phyloP scores from a whole-genome alignment of 1,140 invertebrate genomes.

The Melitaea cinxia region DNA sequence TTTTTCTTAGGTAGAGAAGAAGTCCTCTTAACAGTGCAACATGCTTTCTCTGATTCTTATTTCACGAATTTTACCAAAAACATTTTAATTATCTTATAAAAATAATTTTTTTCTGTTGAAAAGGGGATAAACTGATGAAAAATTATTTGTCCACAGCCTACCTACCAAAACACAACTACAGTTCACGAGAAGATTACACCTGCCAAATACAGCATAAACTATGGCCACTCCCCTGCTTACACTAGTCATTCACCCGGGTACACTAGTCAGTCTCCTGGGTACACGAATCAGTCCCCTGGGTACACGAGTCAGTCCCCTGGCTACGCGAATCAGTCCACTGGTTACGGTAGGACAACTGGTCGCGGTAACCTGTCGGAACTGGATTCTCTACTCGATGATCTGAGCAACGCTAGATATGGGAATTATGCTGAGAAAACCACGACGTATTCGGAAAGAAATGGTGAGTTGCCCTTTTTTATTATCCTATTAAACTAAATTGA shows the following conservation, averaged over 20 bases:
- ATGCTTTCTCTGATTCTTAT: too few relatives aligned
- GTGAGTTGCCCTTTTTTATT: conserved; percentile 36
- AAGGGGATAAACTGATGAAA: not conserved
- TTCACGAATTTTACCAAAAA: too few relatives aligned
- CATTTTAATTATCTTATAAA: not conserved
- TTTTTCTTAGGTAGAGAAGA: too few relatives aligned
- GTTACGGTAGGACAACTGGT: conserved; percentile 63
- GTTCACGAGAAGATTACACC: conserved; percentile 66
- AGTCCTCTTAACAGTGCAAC: too few relatives aligned
- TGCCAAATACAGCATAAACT: conserved; percentile 61
- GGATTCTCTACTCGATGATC: conserved; percentile 94
- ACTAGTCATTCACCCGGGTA: conserved; percentile 52
- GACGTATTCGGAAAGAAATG: conserved; percentile 57
- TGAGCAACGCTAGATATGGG: conserved; percentile 92
- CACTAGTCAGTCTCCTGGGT: conserved; percentile 32
- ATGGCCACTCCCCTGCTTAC: conserved; percentile 46
- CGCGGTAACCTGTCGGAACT: conserved; percentile 92
- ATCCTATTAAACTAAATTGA: not conserved
- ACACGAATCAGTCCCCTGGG: conserved; percentile 52
- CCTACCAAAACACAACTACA: conserved; percentile 71
- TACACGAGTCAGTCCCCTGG: conserved; percentile 43
- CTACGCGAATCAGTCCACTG: conserved; percentile 38
- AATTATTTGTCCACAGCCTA: conserved; percentile 68
- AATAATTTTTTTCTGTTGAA: not conserved
- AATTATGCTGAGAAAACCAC: conserved; percentile 73